phyloP scores from a whole-genome alignment of 2,113 vertebrate species.

The pig (Sus scrofa) region DNA sequence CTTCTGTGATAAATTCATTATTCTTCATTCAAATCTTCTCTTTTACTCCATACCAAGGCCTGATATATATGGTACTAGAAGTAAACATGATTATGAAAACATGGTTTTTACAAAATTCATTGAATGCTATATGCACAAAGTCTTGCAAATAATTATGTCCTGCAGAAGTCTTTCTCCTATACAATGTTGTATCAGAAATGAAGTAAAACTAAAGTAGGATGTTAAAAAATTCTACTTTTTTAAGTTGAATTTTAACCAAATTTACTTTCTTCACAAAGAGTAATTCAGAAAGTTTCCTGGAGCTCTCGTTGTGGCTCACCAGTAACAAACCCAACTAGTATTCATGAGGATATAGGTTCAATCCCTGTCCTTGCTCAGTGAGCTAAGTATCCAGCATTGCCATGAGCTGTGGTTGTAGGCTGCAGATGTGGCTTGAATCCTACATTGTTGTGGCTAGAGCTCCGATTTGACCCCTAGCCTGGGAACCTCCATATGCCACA shows the following conservation, averaged over 20 bases:
- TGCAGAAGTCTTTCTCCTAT: not conserved
- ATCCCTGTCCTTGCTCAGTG: too few relatives aligned
- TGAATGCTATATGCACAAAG: not conserved
- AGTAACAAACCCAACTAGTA: too few relatives aligned
- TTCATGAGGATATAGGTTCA: too few relatives aligned
- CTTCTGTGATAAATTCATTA: not conserved
- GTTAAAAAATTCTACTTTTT: not conserved
- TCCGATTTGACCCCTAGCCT: too few relatives aligned
- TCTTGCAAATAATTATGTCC: not conserved
- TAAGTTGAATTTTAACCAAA: slow-evolving; percentile 14
- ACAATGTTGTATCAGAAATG: not conserved
- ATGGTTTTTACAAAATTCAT: not conserved
- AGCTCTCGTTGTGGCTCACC: too few relatives aligned
- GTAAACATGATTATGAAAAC: not conserved
- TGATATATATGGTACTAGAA: not conserved
- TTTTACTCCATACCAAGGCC: not conserved
- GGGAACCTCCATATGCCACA: too few relatives aligned
- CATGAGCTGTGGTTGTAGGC: too few relatives aligned
- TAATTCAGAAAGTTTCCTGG: not conserved
- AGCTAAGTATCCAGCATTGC: too few relatives aligned
- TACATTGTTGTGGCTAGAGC: too few relatives aligned
- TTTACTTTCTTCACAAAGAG: not conserved
- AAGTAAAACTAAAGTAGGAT: not conserved
- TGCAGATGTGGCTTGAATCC: too few relatives aligned
- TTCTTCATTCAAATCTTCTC: not conserved